phyloP scores from a whole-genome alignment of 2,888 invertebrate species.

The Ichneumoninae sp. region DNA sequence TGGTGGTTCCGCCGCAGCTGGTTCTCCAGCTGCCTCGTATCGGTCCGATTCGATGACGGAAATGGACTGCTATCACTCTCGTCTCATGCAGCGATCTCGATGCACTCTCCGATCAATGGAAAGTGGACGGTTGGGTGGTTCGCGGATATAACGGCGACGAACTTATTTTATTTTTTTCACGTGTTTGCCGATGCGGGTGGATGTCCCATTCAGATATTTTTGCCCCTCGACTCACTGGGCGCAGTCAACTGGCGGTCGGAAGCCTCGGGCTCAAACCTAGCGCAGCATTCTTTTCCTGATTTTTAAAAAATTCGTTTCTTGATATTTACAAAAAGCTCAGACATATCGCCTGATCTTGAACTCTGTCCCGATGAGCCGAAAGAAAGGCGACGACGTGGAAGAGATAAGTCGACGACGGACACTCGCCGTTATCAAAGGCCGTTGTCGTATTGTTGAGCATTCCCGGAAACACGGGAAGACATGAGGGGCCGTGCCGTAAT shows the following conservation, averaged over 20 bases:
- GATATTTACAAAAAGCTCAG: neutral
- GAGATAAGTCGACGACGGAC: neutral
- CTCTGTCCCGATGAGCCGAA: neutral
- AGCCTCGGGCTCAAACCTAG: neutral
- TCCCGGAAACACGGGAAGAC: neutral
- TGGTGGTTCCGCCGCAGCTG: slow-evolving; percentile 5
- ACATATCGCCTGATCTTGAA: neutral
- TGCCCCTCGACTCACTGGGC: neutral
- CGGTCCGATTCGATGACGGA: slow-evolving; percentile 29
- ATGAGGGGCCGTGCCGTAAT: neutral
- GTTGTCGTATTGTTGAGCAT: neutral
- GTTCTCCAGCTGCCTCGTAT: slow-evolving; percentile 26
- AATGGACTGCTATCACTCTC: slow-evolving; percentile 25
- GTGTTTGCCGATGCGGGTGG: neutral
- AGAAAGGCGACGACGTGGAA: neutral
- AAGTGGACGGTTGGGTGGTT: neutral
- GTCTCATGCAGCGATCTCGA: neutral
- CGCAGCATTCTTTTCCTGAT: neutral
- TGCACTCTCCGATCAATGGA: slow-evolving; percentile 3
- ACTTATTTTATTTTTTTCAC: neutral
- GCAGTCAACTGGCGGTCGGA: neutral
- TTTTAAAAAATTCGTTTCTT: neutral
- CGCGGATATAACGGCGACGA: neutral
- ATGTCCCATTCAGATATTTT: neutral
- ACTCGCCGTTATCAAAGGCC: neutral